Evolutionary conservation across 2,888 invertebrate species (phyloP).

Genomic region (Plemyria rubiginata): DNA sequence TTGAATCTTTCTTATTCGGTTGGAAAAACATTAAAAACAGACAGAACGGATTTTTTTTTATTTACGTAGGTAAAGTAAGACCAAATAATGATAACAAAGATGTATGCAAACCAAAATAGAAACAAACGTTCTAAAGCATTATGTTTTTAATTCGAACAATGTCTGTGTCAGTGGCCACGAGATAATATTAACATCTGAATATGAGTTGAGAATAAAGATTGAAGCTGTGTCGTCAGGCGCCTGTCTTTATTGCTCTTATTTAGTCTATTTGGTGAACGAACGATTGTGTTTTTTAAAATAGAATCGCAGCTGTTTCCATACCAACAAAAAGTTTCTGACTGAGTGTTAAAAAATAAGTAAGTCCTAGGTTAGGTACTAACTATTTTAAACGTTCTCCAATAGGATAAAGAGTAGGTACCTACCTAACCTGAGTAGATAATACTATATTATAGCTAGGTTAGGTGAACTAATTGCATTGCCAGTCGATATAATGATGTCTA

Average conservation of each 20-base stretch:
- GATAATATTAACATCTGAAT: conserved; percentile 45
- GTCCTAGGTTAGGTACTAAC: too few relatives aligned
- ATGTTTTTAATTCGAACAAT: conserved; percentile 22
- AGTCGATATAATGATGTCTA: conserved; percentile 47
- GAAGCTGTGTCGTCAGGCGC: conserved; percentile 49
- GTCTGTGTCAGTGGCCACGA: conserved; percentile 17
- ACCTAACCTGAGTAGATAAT: too few relatives aligned
- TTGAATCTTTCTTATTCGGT: too few relatives aligned
- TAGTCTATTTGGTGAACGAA: conserved; percentile 52
- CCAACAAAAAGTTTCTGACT: conserved; percentile 20
- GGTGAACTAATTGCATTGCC: conserved; percentile 51
- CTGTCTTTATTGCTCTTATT: conserved; percentile 56
- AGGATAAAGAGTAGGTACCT: too few relatives aligned
- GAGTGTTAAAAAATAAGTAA: not conserved
- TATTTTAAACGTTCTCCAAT: too few relatives aligned
- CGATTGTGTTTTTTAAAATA: conserved; percentile 50
- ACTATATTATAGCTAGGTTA: too few relatives aligned
- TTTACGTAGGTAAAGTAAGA: not conserved
- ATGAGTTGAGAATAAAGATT: conserved; percentile 25
- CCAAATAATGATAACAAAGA: not conserved
- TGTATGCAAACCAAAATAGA: conserved; percentile 7
- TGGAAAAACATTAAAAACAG: too few relatives aligned
- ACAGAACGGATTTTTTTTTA: too few relatives aligned
- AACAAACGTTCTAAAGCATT: conserved; percentile 2
- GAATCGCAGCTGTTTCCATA: conserved; percentile 45